Base-by-base conservation (phyloP, 2,113 vertebrate genomes). In the Burhinus oedicnemus region DNA sequence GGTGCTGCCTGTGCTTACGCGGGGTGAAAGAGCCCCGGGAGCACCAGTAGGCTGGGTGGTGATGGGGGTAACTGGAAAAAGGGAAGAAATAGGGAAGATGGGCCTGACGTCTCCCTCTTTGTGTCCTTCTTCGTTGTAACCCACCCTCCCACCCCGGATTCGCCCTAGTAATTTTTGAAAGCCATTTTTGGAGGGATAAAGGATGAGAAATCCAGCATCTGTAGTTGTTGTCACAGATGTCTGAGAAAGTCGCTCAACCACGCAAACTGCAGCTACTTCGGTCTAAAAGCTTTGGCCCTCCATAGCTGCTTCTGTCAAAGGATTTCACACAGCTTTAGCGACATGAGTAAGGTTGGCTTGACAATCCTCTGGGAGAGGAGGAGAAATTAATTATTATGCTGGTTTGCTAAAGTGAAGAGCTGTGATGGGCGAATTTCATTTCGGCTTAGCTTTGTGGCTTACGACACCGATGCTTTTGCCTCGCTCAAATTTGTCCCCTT, bases 1-100 rank as follows among this genome's bases (percentile, higher is more conserved):
- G 1, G 27, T 40, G 36, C 57, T 27, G n/a, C 42, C 23, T 7
- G 8, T 3, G 30, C 55, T 78, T 8, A 5, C 4, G 54, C 4
- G 5, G 54, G n/a, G 47, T 10, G 3, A 8, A 32, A 36, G 51
- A 72, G 58, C 38, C 14, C 21, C 61, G 5, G 40, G 2, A 29
- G 34, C 36, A 34, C 16, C 54, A 12, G 2, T 3, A 1, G 0
- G 4, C 15, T 34, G 15, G 22, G 8, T 21, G 14, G 23, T 26
- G 36, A 26, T 6, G 49, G 0, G 20, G 18, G 32, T 61, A 15
- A 51, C 23, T 10, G 18, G 13, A 12, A 12, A 55, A 42, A 52
- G 44, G 38, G 27, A 22, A 42, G 54, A 83, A 38, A 30, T 19
- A 18, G 15, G 45, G 52, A 40, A 27, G 47, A 22, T 29, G 47